A percentile compares a stretch with the other conserved stretches of the same genome.
Evolutionary conservation across 2,797 vertebrate species (phyloP).

Genomic region (Rousettus madagascariensis): DNA sequence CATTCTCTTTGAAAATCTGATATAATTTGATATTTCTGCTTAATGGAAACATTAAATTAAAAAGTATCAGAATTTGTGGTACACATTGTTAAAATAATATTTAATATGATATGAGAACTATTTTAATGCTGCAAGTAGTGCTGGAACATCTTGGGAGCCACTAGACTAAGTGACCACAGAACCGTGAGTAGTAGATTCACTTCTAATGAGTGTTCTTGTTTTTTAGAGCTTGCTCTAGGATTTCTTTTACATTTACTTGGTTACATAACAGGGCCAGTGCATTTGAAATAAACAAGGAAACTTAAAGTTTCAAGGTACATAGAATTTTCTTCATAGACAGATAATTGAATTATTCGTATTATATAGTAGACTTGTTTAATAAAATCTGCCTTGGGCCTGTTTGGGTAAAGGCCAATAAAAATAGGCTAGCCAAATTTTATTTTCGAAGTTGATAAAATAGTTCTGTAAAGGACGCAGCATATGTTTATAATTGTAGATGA

Average conservation of each 20-base stretch:
- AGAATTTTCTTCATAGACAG: background rate
- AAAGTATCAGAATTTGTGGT: background rate
- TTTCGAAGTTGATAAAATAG: constrained; percentile 1
- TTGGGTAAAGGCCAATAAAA: background rate
- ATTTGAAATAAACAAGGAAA: background rate
- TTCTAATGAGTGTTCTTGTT: background rate
- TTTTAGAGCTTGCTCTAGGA: background rate
- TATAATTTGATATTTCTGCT: background rate
- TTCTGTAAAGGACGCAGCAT: background rate
- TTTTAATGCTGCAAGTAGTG: background rate
- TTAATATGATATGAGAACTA: background rate
- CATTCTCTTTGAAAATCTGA: background rate
- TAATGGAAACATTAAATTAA: background rate
- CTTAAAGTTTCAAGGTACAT: background rate
- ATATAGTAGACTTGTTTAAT: background rate
- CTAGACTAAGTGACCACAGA: background rate
- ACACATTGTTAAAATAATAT: background rate
- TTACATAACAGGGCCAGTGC: background rate
- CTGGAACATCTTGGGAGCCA: background rate
- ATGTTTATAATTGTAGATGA: background rate
- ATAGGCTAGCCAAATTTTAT: background rate
- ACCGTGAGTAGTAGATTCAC: background rate
- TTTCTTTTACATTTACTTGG: background rate
- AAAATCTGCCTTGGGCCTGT: background rate
- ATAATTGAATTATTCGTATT: background rate